Percentiles rank a stretch among this genome's conserved stretches.
Evolutionary conservation across 2,113 vertebrate species (phyloP).

Genomic region (Hemiscyllium ocellatum): DNA sequence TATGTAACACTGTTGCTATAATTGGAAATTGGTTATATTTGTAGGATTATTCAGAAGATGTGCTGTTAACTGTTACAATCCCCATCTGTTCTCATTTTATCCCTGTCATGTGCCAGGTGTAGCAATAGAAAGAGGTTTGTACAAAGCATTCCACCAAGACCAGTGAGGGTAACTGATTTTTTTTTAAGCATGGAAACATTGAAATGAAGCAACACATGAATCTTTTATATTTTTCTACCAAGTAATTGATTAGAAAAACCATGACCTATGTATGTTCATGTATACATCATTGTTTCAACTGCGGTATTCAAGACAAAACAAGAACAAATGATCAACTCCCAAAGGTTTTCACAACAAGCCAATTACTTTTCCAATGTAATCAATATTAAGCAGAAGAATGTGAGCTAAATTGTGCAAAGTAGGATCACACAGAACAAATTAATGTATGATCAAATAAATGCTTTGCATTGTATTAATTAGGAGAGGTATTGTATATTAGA

Average conservation of each 20-base stretch:
- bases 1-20: background rate
- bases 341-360: background rate
- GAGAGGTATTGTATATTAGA: background rate
- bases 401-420: background rate
- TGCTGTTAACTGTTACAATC: background rate
- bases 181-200: background rate
- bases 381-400: background rate
- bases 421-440: background rate
- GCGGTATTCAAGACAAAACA: background rate
- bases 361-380: background rate
- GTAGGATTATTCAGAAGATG: background rate
- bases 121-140: background rate
- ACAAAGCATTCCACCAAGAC: background rate
- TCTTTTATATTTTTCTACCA: background rate
- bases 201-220: background rate
- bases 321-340: background rate
- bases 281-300: background rate
- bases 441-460: background rate
- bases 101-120: background rate
- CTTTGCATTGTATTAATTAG: background rate
- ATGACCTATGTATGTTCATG: background rate
- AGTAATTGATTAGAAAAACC: background rate
- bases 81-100: background rate
- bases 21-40: background rate
- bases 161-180: background rate